Percentiles rank a stretch among this genome's conserved stretches.
Evolutionary conservation across 2,888 invertebrate species (phyloP).

Genomic region (Penaeus monodon): DNA sequence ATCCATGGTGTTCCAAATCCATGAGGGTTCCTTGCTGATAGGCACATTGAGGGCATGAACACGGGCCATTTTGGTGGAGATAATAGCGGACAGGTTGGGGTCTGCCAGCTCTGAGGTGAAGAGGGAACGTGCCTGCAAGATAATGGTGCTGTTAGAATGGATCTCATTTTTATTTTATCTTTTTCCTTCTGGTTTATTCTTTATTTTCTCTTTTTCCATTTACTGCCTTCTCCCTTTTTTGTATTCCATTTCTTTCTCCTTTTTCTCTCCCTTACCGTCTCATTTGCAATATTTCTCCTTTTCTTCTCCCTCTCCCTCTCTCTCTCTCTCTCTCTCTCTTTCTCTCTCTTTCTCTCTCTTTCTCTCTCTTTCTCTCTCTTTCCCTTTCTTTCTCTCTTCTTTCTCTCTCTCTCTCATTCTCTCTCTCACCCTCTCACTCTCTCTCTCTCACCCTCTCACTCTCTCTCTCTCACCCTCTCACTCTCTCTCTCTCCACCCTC

Average conservation of each 20-base stretch:
- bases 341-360: background rate
- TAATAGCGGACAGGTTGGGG: conserved; percentile 82
- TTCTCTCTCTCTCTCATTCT: too few relatives aligned
- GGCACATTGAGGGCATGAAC: conserved; percentile 95
- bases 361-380: background rate
- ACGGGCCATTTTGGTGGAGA: conserved; percentile 93
- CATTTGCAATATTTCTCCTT: background rate
- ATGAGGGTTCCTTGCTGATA: conserved; percentile 93
- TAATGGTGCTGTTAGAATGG: background rate
- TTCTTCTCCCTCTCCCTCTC: background rate
- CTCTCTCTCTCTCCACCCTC: background rate
- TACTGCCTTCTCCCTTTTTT: too few relatives aligned
- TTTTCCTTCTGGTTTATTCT: too few relatives aligned
- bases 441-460: too few relatives aligned
- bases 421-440: too few relatives aligned
- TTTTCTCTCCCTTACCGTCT: too few relatives aligned
- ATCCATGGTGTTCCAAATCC: conserved; percentile 90
- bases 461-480: too few relatives aligned
- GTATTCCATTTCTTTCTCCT: too few relatives aligned
- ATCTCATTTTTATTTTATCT: background rate
- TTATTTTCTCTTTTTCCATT: too few relatives aligned
- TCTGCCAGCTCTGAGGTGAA: conserved; percentile 85
- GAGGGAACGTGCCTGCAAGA: conserved; percentile 84
- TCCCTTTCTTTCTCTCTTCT: too few relatives aligned
- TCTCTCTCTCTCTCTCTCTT: background rate